Base-by-base conservation (phyloP, 2,888 invertebrate species). In the Drosophila anomelani region DNA sequence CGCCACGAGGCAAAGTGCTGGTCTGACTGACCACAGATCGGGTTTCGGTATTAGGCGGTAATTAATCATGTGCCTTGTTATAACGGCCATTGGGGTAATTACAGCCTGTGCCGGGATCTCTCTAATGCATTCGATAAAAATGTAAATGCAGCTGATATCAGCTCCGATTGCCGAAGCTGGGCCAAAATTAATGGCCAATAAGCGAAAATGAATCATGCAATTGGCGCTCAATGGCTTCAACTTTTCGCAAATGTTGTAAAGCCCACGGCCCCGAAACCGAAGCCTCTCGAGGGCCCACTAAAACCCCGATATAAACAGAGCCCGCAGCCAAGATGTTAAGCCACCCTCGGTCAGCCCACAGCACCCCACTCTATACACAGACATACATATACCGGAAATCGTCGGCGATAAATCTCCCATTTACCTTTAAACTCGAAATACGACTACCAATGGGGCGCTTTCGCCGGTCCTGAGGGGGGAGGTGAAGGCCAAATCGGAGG, bases 381-480 rank as follows among this genome's bases (percentile, higher is more conserved):
- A 23, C 23, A 26, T 26, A 26, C 26, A 57, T n/a, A 60, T n/a
- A 56, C 41, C 58, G 79, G 76, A 82, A 75, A 80, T 80, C 77
- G 77, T 79, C 58, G 79, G 79, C 87, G 77, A 86, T 86, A 86
- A 86, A 86, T 86, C 85, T 88, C 72, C 73, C 81, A 88, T 86
- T 85, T 88, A 88, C 89, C 86, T 86, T 85, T 86, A 88, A 88
- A 86, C 87, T 86, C 87, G 77, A 86, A 88, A 86, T 88, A 87
- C 81, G 72, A 77, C 78, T 66, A 72, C 75, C 76, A 73, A 76
- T 80, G 80, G 71, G 72, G 78, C 34, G 72, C 36, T 38, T 70
- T 49, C 55, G 17, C 39, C 47, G 26, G 49, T 17, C 32, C 55
- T 29, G n/a, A n/a, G 53, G 46, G 36, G 29, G 53, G 29, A 44